Percentiles rank a stretch among this genome's conserved stretches.
Evolutionary conservation across 2,113 vertebrate species (phyloP).

Genomic region (Perca fluviatilis): DNA sequence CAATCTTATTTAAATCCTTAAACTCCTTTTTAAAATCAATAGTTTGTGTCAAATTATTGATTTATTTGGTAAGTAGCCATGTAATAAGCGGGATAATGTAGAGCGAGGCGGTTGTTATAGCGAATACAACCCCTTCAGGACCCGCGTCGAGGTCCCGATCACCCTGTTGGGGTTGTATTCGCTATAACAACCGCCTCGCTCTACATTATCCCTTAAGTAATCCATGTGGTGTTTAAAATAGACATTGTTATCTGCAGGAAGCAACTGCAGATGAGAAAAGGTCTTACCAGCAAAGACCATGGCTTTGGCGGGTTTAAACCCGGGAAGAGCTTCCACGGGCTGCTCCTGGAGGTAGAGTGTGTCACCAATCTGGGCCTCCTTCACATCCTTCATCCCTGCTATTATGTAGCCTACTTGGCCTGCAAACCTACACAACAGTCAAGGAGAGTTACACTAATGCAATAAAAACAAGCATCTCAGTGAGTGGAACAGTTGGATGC

Average conservation of each 20-base stretch:
- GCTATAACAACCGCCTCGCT: too few species aligned
- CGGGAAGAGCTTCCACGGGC: slow-evolving; percentile 92
- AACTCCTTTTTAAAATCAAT: too few species aligned
- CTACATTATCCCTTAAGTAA: too few species aligned
- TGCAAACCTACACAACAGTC: slow-evolving; percentile 86
- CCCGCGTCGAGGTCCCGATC: too few species aligned
- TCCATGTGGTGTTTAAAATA: too few species aligned
- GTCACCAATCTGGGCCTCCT: slow-evolving; percentile 99
- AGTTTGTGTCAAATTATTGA: too few species aligned
- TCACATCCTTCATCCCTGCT: slow-evolving; percentile 97
- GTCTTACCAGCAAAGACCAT: slow-evolving; percentile 98
- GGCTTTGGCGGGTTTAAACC: slow-evolving; percentile 95
- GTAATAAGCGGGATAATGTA: too few species aligned
- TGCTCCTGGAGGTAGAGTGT: slow-evolving; percentile 91
- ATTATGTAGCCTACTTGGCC: slow-evolving; percentile 97
- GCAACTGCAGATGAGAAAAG: neutral
- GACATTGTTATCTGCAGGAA: neutral
- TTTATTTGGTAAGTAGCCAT: too few species aligned
- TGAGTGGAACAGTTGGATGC: neutral
- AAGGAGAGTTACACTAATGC: slow-evolving; percentile 3
- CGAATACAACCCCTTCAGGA: too few species aligned
- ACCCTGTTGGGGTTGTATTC: too few species aligned
- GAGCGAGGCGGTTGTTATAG: too few species aligned
- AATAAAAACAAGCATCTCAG: neutral
- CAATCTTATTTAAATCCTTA: too few species aligned